Base-by-base conservation (phyloP, 2,888 invertebrate genomes). In the Leptogaster cylindrica region DNA sequence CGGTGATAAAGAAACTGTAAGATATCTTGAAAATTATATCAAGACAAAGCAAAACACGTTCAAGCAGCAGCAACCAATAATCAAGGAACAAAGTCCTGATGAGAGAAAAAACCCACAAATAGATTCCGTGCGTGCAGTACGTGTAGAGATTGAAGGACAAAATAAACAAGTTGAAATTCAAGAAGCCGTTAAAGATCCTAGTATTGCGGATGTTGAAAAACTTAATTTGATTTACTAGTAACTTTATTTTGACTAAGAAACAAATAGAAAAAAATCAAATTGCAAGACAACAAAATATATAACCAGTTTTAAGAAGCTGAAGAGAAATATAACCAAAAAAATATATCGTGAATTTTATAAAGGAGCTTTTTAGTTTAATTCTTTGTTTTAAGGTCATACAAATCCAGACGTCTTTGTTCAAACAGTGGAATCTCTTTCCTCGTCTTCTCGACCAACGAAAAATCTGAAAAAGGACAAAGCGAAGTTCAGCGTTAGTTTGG, bases 381-480 rank as follows among this genome's bases (percentile, higher is more conserved):
- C 14, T 50, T 50, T 23, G 55, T 67, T 46, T 70, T n/a, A 72
- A 64, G 1, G 84, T 86, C 84, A 75, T 94, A 94, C 61, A 94
- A 73, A 76, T 94, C 93, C 0, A 82, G 83, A 73, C 93, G 86
- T 66, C 88, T 83, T 80, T 95, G 95, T 10, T 77, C 77, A 55
- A 84, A 85, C 36, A 93, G 85, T 1, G 96, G 96, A 76, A 97
- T 93, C 81, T 93, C 93, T 65, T 85, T 83, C 63, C 96, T 84
- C 0, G 94, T 89, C 75, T 91, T 88, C 55, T 90, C 86, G 44
- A 92, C 86, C 70, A 86, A 81, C 18, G 82, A 81, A 70, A 92
- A 79, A 84, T 95, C 93, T 91, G 18, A 3, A 12, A 66, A 28
- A 20, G 31, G 18, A 4, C 10, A 20, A 51, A 23, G 3, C 16